A percentile compares a stretch with the other conserved stretches of the same genome.
Evolutionary conservation across 2,888 invertebrate species (phyloP).

Genomic region (Phrixothrix hirtus): DNA sequence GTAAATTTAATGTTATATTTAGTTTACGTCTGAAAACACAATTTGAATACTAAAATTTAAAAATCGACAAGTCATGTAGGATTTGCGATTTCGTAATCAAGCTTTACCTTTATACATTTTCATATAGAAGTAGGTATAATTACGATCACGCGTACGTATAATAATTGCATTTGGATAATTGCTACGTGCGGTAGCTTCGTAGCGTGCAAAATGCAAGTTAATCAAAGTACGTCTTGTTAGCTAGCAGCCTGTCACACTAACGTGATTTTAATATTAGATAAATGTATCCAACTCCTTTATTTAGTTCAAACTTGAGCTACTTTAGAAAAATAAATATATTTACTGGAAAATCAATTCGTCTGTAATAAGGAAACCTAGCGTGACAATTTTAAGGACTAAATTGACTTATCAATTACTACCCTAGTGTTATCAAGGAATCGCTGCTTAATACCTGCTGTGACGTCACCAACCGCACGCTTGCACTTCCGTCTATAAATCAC

Average conservation of each 20-base stretch:
- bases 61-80: too few species aligned
- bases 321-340: not conserved
- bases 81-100: conserved; percentile 28
- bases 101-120: conserved; percentile 34
- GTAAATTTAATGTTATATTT: too few species aligned
- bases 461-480: conserved; percentile 30
- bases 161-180: conserved; percentile 31
- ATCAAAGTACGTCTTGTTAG: conserved; percentile 25
- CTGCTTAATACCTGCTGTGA: conserved; percentile 34
- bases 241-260: conserved; percentile 23
- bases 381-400: conserved; percentile 34
- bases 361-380: conserved; percentile 23
- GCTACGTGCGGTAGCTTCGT: conserved; percentile 18
- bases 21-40: not conserved
- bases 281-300: conserved; percentile 2
- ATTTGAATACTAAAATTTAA: not conserved
- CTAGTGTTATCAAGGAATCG: conserved; percentile 33
- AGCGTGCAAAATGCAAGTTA: conserved; percentile 28
- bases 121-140: conserved; percentile 20
- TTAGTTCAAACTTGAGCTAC: not conserved
- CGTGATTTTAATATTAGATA: conserved; percentile 18
- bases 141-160: conserved; percentile 31
- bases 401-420: conserved; percentile 38
- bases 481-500: conserved; percentile 32
- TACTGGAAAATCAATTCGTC: not conserved